Percentiles rank a stretch among this genome's conserved stretches.
These are phyloP conservation scores for Baryphthengus martii DNA, from an alignment of 2,113 vertebrate species.

Conservation along the genomic window DNA sequence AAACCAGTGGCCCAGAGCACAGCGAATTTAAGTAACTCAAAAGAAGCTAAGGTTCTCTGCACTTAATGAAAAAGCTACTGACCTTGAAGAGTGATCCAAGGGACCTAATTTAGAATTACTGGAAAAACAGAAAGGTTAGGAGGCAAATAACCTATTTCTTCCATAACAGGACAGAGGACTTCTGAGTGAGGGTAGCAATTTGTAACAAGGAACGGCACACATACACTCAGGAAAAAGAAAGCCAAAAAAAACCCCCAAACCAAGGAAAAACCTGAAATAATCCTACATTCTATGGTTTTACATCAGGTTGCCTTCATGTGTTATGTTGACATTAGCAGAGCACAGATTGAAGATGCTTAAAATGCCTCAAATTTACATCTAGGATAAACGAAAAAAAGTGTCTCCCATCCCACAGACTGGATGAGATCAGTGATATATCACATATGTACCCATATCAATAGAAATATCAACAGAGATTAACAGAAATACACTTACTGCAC, in stretches of 20 bases:
- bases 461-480: not conserved
- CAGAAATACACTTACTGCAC: not conserved
- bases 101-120: constrained; percentile 17
- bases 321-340: not conserved
- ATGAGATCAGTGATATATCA: not conserved
- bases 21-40: constrained; percentile 18
- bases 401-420: not conserved
- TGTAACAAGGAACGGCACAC: not conserved
- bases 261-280: not conserved
- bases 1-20: not conserved
- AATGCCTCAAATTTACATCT: not conserved
- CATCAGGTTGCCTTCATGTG: not conserved
- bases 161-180: not conserved
- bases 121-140: constrained; percentile 19
- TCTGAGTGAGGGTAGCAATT: not conserved
- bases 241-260: too few relatives aligned
- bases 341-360: not conserved
- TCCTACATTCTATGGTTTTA: not conserved
- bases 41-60: constrained; percentile 25
- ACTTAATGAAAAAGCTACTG: constrained; percentile 61
- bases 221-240: too few relatives aligned
- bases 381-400: not conserved
- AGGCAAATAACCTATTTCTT: constrained; percentile 2
- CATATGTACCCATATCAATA: not conserved
- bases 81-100: constrained; percentile 35